phyloP scores from a whole-genome alignment of 2,797 vertebrate genomes.

The Melanotaenia maccullochi region DNA sequence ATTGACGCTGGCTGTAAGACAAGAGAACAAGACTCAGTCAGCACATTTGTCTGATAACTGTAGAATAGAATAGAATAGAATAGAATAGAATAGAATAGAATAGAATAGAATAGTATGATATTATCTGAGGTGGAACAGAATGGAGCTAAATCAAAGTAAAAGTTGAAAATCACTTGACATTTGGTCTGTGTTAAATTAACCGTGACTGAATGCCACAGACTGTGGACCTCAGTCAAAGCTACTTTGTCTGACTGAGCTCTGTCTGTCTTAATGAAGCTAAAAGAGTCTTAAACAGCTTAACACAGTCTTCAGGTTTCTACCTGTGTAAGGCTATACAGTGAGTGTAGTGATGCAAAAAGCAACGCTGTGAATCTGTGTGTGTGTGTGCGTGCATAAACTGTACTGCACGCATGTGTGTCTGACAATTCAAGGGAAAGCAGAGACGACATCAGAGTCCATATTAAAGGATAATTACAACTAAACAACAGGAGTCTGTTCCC shows the following conservation, averaged over 20 bases:
- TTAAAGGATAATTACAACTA: conserved; percentile 79
- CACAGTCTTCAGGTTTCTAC: conserved; percentile 84
- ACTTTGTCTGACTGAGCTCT: conserved; percentile 80
- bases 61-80: conserved; percentile 5
- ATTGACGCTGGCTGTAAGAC: conserved; percentile 59
- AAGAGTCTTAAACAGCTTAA: conserved; percentile 86
- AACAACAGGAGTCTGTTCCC: conserved; percentile 73
- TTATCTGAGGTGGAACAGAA: conserved; percentile 25
- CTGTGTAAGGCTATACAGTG: conserved; percentile 85
- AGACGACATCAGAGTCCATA: conserved; percentile 74
- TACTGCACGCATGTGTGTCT: conserved; percentile 34
- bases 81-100: conserved; percentile 24
- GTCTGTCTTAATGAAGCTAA: conserved; percentile 86
- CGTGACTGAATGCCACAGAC: conserved; percentile 73
- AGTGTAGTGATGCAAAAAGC: conserved; percentile 83
- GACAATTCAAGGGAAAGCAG: conserved; percentile 49
- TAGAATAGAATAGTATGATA: conserved; percentile 10
- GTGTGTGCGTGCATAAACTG: conserved; percentile 23
- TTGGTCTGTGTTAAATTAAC: conserved; percentile 79
- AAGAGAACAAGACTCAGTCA: conserved; percentile 54
- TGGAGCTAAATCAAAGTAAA: conserved; percentile 65
- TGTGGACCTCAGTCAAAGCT: conserved; percentile 77
- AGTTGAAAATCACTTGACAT: conserved; percentile 79
- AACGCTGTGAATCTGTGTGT: conserved; percentile 38
- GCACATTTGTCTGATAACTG: conserved; percentile 50